A percentile compares a stretch with the other conserved stretches of the same genome.
Conservation (phyloP, 2,888 invertebrate genomes). For the Drosophila neonasuta region DNA sequence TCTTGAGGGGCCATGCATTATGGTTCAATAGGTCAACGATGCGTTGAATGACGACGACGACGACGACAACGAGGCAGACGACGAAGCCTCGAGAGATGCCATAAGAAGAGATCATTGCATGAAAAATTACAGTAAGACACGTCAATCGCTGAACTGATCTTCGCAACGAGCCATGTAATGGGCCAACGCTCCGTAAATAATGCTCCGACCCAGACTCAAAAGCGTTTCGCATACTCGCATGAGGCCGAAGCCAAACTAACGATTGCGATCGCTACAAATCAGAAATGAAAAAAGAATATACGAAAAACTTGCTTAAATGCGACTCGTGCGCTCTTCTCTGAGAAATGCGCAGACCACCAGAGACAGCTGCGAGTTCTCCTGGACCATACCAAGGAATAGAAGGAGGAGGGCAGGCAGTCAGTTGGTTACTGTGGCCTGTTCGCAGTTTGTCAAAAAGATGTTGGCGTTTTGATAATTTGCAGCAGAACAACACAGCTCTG, state of each 20-base stretch:
- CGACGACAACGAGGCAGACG: conserved; percentile 5
- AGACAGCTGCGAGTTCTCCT: conserved; percentile 50
- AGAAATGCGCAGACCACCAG: conserved; percentile 67
- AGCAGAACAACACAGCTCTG: conserved; percentile 44
- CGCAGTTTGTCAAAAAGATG: conserved; percentile 74
- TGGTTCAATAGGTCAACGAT: conserved; percentile 82
- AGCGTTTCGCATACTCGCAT: conserved; percentile 35
- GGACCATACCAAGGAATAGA: conserved; percentile 21
- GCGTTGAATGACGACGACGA: conserved; percentile 75
- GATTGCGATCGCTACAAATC: conserved; percentile 77
- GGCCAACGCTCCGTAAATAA: conserved; percentile 60
- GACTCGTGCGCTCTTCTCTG: conserved; percentile 55
- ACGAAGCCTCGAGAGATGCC: conserved; percentile 37
- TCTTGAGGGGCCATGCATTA: conserved; percentile 54
- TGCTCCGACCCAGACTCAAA: conserved; percentile 38
- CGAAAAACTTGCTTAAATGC: conserved; percentile 54
- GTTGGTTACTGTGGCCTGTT: conserved; percentile 44
- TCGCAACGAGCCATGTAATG: conserved; percentile 72
- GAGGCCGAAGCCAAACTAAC: conserved; percentile 33
- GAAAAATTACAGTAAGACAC: conserved; percentile 78
- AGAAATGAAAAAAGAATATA: conserved; percentile 41
- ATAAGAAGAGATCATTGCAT: conserved; percentile 68
- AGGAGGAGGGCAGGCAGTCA: conserved; percentile 1
- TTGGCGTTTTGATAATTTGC: conserved; percentile 78
- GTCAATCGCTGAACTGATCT: conserved; percentile 72